Conservation (phyloP, 2,888 invertebrate genomes). For the Ochropleura plecta region DNA sequence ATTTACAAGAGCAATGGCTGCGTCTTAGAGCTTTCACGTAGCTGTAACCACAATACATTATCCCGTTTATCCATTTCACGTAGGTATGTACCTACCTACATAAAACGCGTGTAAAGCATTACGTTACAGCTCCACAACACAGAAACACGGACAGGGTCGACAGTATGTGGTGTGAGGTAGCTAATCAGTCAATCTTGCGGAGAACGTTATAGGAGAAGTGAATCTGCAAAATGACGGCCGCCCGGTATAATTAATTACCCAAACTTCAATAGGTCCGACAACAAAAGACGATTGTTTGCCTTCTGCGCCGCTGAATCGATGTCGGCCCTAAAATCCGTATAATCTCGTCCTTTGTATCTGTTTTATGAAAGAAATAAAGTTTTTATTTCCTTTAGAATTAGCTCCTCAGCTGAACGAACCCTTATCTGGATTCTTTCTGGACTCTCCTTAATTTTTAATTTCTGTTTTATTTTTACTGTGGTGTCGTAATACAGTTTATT, state of each 20-base stretch:
- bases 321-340: constrained; percentile 86
- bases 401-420: constrained; percentile 72
- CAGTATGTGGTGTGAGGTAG: constrained; percentile 65
- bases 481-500: not conserved
- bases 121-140: constrained; percentile 29
- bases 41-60: constrained; percentile 12
- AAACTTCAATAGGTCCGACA: constrained; percentile 84
- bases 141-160: constrained; percentile 48
- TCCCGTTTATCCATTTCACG: constrained; percentile 28
- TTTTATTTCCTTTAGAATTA: constrained; percentile 84
- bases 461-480: constrained; percentile 41
- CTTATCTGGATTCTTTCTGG: constrained; percentile 62
- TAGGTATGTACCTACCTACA: constrained; percentile 9
- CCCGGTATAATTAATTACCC: constrained; percentile 86
- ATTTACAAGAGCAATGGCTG: constrained; percentile 7
- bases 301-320: constrained; percentile 85
- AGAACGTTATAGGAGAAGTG: constrained; percentile 78
- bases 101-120: constrained; percentile 39
- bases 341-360: constrained; percentile 87
- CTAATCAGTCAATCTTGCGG: constrained; percentile 82
- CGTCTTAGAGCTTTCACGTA: not conserved
- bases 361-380: constrained; percentile 86
- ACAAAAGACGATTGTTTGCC: constrained; percentile 89
- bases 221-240: constrained; percentile 85
- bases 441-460: constrained; percentile 54